phyloP scores from a whole-genome alignment of 2,888 invertebrate species.

The Aromia moschata region DNA sequence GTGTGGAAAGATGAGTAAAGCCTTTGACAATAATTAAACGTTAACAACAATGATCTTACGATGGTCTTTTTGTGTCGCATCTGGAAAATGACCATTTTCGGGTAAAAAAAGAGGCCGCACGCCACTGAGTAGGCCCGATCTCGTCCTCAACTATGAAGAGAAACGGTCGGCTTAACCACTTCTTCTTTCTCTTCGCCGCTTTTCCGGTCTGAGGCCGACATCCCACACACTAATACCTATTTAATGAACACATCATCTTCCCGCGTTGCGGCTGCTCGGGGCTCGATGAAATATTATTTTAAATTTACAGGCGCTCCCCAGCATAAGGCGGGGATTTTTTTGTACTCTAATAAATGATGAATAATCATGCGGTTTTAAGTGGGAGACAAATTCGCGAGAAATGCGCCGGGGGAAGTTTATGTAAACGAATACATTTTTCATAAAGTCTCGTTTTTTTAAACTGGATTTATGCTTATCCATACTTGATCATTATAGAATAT shows the following conservation, averaged over 20 bases:
- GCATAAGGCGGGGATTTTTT: conserved; percentile 7
- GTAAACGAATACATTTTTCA: background rate
- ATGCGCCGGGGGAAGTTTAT: background rate
- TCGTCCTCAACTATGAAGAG: conserved; percentile 48
- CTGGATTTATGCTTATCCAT: background rate
- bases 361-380: conserved; percentile 21
- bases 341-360: conserved; percentile 21
- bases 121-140: conserved; percentile 30
- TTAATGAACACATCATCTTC: conserved; percentile 53
- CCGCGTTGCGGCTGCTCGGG: conserved; percentile 28
- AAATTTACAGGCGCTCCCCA: conserved; percentile 27
- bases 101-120: too few species aligned
- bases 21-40: too few species aligned
- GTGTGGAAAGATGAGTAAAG: too few species aligned
- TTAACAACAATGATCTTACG: too few species aligned
- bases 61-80: too few species aligned
- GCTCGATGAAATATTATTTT: conserved; percentile 34
- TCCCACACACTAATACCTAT: conserved; percentile 51
- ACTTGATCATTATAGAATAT: too few species aligned
- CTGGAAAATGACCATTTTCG: too few species aligned
- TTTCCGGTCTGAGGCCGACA: conserved; percentile 38
- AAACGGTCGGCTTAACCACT: conserved; percentile 52
- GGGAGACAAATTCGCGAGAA: conserved; percentile 16
- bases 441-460: background rate
- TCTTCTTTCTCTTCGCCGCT: conserved; percentile 41